These are phyloP conservation scores for Dinocampus coccinellae DNA, from an alignment of 2,888 invertebrate genomes.

Conservation along the genomic window DNA sequence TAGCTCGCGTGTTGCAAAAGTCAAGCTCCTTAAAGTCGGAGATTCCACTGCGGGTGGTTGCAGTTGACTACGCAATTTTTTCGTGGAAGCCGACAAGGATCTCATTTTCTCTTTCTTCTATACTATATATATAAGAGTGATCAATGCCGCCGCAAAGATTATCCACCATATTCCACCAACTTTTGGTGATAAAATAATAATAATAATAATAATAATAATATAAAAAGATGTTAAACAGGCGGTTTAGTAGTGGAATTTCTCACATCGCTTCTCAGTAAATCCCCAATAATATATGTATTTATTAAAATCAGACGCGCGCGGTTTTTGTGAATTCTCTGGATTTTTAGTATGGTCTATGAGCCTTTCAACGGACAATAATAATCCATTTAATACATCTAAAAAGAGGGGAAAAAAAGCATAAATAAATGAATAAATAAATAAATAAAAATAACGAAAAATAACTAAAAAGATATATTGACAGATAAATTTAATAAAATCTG, in stretches of 20 bases:
- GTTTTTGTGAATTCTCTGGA: constrained; percentile 16
- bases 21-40: constrained; percentile 32
- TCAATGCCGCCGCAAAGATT: constrained; percentile 3
- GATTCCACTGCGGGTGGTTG: constrained; percentile 27
- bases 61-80: constrained; percentile 31
- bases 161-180: constrained; percentile 24
- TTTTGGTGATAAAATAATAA: constrained; percentile 22
- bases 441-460: too few relatives aligned
- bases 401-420: neutral
- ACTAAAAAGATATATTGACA: too few relatives aligned
- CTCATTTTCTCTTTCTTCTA: neutral
- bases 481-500: too few relatives aligned
- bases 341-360: neutral
- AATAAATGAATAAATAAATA: too few relatives aligned
- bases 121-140: neutral
- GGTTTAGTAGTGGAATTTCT: constrained; percentile 25
- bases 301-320: constrained; percentile 24
- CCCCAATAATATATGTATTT: constrained; percentile 32
- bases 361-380: constrained; percentile 17
- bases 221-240: constrained; percentile 24
- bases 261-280: constrained; percentile 32
- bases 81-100: constrained; percentile 32
- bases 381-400: constrained; percentile 13
- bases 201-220: constrained; percentile 6
- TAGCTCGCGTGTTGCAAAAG: constrained; percentile 32